Evolutionary conservation across 1,140 invertebrate species (phyloP), one percentile per base, ranked within the genome.

Genomic region (Philotrypesis tridentata): DNA sequence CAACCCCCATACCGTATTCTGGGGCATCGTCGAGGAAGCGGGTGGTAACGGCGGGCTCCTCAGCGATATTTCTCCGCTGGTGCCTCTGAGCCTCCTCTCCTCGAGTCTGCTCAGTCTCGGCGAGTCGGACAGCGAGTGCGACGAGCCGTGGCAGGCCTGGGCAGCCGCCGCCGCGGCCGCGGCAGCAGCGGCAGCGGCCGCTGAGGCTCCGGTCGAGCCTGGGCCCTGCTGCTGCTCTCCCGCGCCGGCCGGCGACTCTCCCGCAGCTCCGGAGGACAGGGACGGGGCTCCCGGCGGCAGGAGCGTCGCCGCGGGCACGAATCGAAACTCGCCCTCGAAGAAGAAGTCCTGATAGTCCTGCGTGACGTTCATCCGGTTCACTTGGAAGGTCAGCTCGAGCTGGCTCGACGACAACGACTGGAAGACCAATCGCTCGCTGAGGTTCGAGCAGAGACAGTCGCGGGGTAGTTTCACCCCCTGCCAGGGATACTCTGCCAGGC

Each of bases 291-390:
- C 84, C 14, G 25, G 21, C 14, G 29, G 11, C 1, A 37, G 14
- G 40, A 40, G 89, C 65, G 33, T 2, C 23, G 25, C 67, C 4
- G 70, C 90, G 0, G 93, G 89, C 48, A 95, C 87, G 88, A 96
- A 96, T 89, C 96, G 94, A 86, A 95, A 96, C 85, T 94, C 94
- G 0, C 95, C 96, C 87, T 97, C 96, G 89, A 97, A 97, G 84
- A 93, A 94, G 89, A 96, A 97, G 89, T 96, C 94, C 60, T 94
- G 93, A 85, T 95, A 96, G 90, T 97, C 96, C 89, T 97, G 95
- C 12, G 94, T 95, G 33, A 96, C 95, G 88, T 95, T 96, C 96
- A 97, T 97, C 85, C 94, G 93, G 1, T 93, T 95, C 2, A 97
- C 93, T 0, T 93, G 93, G 88, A 97, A 96, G 84, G 94, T 94